Conservation (phyloP, 2,113 vertebrate genomes). For the Fukomys damarensis region DNA sequence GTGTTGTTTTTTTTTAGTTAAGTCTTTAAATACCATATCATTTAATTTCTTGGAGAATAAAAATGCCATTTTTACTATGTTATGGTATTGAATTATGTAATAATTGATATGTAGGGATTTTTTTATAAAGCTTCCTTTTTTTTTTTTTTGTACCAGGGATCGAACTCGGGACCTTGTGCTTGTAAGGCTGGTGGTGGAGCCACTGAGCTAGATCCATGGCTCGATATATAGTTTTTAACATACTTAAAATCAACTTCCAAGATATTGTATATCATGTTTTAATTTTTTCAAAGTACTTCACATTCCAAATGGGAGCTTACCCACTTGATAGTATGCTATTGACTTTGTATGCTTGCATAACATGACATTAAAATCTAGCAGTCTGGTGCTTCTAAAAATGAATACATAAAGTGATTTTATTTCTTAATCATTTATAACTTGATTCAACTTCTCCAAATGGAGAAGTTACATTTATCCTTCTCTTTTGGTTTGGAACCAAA, state of each 20-base stretch:
- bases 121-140: no score
- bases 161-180: no score
- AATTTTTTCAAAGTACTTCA: not conserved
- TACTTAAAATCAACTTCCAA: slow-evolving; percentile 7
- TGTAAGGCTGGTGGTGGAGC: no score
- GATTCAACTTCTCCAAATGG: slow-evolving; percentile 25
- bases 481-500: not conserved
- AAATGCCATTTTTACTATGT: not conserved
- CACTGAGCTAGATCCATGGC: no score
- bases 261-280: slow-evolving; percentile 14
- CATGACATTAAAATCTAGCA: slow-evolving; percentile 58
- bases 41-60: slow-evolving; percentile 37
- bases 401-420: slow-evolving; percentile 47
- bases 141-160: no score
- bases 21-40: slow-evolving; percentile 31
- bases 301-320: slow-evolving; percentile 33
- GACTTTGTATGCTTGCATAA: slow-evolving; percentile 60
- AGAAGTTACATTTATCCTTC: slow-evolving; percentile 22
- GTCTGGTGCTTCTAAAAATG: slow-evolving; percentile 21
- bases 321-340: slow-evolving; percentile 55
- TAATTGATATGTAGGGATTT: not conserved
- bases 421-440: slow-evolving; percentile 69
- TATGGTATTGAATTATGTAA: not conserved
- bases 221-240: slow-evolving; percentile 26
- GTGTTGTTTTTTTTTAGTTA: slow-evolving; percentile 35